Evolutionary conservation across 1,140 invertebrate species (phyloP).

Genomic region (Drosophila aff.): DNA sequence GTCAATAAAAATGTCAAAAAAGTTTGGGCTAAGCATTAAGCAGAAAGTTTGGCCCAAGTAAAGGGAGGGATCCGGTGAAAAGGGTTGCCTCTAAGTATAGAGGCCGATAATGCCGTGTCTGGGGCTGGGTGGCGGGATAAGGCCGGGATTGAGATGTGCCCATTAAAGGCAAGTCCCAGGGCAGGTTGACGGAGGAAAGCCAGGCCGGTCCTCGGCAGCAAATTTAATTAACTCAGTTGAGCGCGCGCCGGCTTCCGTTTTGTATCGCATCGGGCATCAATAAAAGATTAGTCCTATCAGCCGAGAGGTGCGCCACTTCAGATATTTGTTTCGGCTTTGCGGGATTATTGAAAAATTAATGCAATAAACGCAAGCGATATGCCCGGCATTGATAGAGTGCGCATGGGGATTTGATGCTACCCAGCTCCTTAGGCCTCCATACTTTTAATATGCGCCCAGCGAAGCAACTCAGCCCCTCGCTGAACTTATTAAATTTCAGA

Average conservation of each 20-base stretch:
- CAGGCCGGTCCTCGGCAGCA: conserved; percentile 27
- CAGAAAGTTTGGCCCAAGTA: conserved; percentile 46
- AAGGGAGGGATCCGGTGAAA: conserved; percentile 46
- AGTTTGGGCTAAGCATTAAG: conserved; percentile 77
- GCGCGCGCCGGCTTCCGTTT: conserved; percentile 42
- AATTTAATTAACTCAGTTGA: conserved; percentile 84
- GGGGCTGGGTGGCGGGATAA: conserved; percentile 1
- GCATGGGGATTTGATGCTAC: conserved; percentile 25
- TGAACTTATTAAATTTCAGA: conserved; percentile 70
- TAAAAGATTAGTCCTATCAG: conserved; percentile 78
- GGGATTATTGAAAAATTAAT: conserved; percentile 83
- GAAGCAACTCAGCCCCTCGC: conserved; percentile 7
- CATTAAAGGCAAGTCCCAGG: conserved; percentile 54
- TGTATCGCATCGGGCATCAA: conserved; percentile 61
- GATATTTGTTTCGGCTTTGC: conserved; percentile 68
- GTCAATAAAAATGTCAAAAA: conserved; percentile 84
- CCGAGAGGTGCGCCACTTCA: conserved; percentile 69
- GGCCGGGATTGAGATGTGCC: conserved; percentile 23
- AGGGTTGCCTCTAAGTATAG: conserved; percentile 52
- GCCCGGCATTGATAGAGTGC: conserved; percentile 41
- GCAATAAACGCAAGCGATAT: conserved; percentile 67
- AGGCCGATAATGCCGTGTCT: conserved; percentile 15
- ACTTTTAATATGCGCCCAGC: conserved; percentile 69
- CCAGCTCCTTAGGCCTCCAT: conserved; percentile 60
- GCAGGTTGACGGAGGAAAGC: conserved; percentile 12